These are phyloP conservation scores for Erethizon dorsatum DNA, from an alignment of 2,797 vertebrate genomes.

Conservation along the genomic window DNA sequence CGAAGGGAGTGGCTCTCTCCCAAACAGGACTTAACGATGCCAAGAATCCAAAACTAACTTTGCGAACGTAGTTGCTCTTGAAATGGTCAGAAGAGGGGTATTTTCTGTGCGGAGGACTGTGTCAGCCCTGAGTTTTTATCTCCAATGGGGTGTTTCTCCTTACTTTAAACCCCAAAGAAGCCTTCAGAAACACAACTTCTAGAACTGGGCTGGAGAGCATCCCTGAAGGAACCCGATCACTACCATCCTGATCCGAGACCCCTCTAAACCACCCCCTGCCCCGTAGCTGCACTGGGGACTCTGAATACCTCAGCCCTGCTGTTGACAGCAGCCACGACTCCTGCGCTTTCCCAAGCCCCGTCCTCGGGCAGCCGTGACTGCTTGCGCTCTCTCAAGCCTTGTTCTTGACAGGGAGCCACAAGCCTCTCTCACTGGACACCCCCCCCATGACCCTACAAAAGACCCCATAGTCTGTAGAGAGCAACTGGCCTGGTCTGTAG, in stretches of 20 bases:
- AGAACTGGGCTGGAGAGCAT: not conserved
- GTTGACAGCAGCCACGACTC: not conserved
- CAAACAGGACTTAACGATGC: not conserved
- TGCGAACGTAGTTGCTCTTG: not conserved
- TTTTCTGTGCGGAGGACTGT: not conserved
- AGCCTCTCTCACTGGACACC: not conserved
- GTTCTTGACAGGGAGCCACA: not conserved
- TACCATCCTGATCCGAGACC: not conserved
- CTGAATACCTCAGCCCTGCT: not conserved
- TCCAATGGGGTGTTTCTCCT: not conserved
- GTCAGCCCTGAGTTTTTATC: not conserved
- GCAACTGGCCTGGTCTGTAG: not conserved
- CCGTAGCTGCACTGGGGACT: not conserved
- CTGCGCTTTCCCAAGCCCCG: not conserved
- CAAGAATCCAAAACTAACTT: not conserved
- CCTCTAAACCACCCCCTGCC: not conserved
- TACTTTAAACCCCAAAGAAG: slow-evolving; percentile 1
- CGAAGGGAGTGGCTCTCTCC: not conserved
- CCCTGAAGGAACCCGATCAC: not conserved
- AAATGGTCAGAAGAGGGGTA: not conserved
- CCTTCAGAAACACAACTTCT: not conserved
- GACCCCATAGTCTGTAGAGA: not conserved
- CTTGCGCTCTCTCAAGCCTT: not conserved
- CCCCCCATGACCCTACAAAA: not conserved
- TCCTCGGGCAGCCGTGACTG: too few relatives aligned